A percentile compares a stretch with the other conserved stretches of the same genome.
Conservation (phyloP, 1,140 invertebrate genomes). For the Rhopalosiphum maidis region DNA sequence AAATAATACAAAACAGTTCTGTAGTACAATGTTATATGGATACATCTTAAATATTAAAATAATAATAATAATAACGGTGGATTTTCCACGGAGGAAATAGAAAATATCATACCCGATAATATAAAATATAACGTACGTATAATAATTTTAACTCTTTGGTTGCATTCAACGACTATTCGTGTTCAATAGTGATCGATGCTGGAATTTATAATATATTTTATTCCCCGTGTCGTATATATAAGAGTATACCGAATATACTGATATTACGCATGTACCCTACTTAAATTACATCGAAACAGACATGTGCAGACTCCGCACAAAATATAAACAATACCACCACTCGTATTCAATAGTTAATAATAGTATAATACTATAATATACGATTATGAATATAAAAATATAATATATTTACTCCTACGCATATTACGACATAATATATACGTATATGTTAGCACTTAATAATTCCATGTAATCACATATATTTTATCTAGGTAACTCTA, state of each 20-base stretch:
- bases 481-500: constrained; percentile 24
- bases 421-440: background rate
- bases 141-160: background rate
- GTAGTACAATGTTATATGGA: constrained; percentile 16
- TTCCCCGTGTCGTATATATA: background rate
- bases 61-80: background rate
- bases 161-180: background rate
- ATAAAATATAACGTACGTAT: background rate
- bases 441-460: background rate
- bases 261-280: background rate
- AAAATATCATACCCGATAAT: background rate
- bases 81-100: background rate
- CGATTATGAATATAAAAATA: background rate
- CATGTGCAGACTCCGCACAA: background rate
- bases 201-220: background rate
- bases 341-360: background rate
- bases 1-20: constrained; percentile 53
- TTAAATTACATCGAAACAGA: background rate
- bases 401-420: background rate
- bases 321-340: background rate
- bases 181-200: background rate
- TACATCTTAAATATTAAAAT: background rate
- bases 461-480: constrained; percentile 17
- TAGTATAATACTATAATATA: background rate
- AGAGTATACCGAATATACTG: background rate